Evolutionary conservation across 2,113 vertebrate species (phyloP), one percentile per base, ranked within the genome.

Genomic region (Verasper variegatus): DNA sequence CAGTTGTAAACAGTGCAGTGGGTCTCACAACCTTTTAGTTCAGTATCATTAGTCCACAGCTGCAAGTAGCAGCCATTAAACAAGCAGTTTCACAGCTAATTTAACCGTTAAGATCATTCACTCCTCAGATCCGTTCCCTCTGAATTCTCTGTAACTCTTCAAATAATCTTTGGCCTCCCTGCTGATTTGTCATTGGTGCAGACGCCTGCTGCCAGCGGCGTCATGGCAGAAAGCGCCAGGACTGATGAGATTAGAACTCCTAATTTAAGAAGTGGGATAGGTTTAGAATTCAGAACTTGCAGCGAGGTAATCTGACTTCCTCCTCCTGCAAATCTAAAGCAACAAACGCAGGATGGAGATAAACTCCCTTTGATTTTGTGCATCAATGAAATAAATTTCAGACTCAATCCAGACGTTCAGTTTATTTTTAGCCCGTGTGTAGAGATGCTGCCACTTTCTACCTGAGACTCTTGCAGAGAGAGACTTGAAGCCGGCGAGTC

Each of bases 191-290:
- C 72, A 63, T 47, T 71, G 65, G 55, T 70, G 63, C 60, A 65
- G 78, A 57, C 0, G 26, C 35, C 42, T 78, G 81, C 61, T 78
- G 81, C 61, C 84, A 74, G 77, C 42, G 18, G 68, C 75, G 12
- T 47, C 59, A 20, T 52, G 58, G 65, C 65, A 79, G 70, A 68
- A 68, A 77, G 24, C 69, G 42, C 27, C 76, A n/a, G 42, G 71
- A 51, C 59, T 67, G 76, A 85, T 75, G 75, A 77, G 81, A 89
- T 84, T 76, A 84, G 35, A 13, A 47, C 57, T 82, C 77, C 72
- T 69, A 77, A 87, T 80, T 73, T 78, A 82, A 65, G 64, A 74
- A 68, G 59, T 31, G 27, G 65, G 73, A 74, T 15, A 55, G 58
- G 65, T 71, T 82, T 31, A 81, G 61, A 64, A 14, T 67, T 68